Evolutionary conservation across 2,113 vertebrate genomes (phyloP), one percentile per base, ranked within the genome.

Genomic region (Puffinus mauretanicus): DNA sequence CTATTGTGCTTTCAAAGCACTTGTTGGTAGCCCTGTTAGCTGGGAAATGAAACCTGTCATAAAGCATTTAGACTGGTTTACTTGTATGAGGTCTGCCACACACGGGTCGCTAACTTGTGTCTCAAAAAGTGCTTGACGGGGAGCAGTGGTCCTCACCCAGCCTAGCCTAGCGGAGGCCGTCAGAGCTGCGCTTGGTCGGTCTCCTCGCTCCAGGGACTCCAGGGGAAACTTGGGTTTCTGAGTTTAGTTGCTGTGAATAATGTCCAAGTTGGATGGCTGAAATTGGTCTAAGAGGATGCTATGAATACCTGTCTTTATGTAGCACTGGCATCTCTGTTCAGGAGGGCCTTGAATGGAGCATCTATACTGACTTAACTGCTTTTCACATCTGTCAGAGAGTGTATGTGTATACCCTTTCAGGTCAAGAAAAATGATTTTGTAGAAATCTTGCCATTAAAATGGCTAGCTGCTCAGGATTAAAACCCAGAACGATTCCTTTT

Each of bases 221-320:
- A 65, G 78, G 65, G 62, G 44, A 91, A 94, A 62, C 58, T 34
- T 82, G 61, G 49, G 32, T 71, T 94, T 94, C 80, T 96, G 65
- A 87, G 62, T 72, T 82, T 40, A 82, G 87, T 38, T 94, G 52
- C 84, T 88, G 82, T 95, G 75, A 90, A 58, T 76, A 72, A 82
- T 86, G 78, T 80, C 70, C 78, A 73, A 70, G 62, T 10, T 82
- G 93, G 93, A 88, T 88, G 85, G 71, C 58, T 82, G 58, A 58
- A 88, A 87, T 47, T 65, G 34, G 70, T 89, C 44, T 38, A 34
- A 24, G 81, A 93, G 51, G 92, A 83, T 96, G 75, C 46, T 88
- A 88, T 97, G 96, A 97, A 96, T 96, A 73, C 93, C 38, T 10
- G 51, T 80, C 93, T 96, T 96, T 97, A 91, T 93, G 89, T 66